Evolutionary conservation across 2,797 vertebrate genomes (phyloP).

Genomic region (Darevskia nairensis): DNA sequence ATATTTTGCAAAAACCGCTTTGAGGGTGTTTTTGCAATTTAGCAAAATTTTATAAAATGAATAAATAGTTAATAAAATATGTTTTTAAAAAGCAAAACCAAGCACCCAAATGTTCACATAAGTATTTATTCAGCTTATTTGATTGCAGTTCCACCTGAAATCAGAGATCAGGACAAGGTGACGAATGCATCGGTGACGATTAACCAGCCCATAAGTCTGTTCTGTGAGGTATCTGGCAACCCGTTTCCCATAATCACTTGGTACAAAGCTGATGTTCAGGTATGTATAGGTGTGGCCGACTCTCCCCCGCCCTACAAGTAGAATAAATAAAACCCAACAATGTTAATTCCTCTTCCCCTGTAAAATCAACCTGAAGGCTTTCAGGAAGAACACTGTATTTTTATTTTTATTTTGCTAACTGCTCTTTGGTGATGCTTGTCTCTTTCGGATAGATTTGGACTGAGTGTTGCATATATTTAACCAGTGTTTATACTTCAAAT

Average conservation of each 20-base stretch:
- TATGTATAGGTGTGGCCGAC: constrained; percentile 69
- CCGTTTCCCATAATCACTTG: constrained; percentile 90
- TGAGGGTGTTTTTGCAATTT: no score
- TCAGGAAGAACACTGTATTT: background rate
- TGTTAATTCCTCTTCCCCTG: background rate
- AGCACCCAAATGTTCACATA: background rate
- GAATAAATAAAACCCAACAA: no score
- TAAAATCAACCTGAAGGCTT: background rate
- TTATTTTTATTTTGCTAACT: background rate
- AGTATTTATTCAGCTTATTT: constrained; percentile 28
- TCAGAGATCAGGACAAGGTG: constrained; percentile 82
- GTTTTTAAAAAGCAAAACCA: background rate
- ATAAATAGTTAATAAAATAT: no score
- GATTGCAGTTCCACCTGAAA: constrained; percentile 90
- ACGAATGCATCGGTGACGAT: constrained; percentile 87
- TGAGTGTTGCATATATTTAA: constrained; percentile 1
- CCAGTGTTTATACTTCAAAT: background rate
- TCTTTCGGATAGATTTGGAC: background rate
- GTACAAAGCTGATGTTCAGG: constrained; percentile 89
- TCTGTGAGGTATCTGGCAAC: constrained; percentile 91
- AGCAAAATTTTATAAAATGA: no score
- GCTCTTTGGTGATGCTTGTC: constrained; percentile 16
- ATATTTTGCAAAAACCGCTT: no score
- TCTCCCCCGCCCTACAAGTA: no score
- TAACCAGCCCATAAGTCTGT: constrained; percentile 84